Percentiles rank a stretch among this genome's conserved stretches.
Evolutionary conservation across 2,888 invertebrate species (phyloP).

Genomic region (Drosophila testacea): DNA sequence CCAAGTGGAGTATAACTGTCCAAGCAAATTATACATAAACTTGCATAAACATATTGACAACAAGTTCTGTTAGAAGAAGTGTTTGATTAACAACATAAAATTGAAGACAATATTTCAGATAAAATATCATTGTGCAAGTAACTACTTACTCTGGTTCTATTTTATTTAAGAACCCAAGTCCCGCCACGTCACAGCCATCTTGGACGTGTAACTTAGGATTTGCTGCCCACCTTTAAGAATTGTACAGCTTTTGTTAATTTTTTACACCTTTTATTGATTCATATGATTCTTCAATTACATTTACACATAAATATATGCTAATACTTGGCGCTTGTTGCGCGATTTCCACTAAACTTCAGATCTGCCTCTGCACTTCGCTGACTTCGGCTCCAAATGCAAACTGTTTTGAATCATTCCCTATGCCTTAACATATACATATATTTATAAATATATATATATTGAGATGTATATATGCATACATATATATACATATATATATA

Average conservation of each 20-base stretch:
- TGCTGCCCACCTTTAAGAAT: neutral
- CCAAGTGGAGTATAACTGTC: no score
- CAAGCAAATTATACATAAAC: no score
- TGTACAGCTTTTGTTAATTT: slow-evolving; percentile 23
- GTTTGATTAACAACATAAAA: no score
- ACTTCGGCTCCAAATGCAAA: slow-evolving; percentile 23
- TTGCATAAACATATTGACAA: no score
- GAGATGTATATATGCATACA: slow-evolving; percentile 27
- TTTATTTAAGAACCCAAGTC: no score
- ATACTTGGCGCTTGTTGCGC: slow-evolving; percentile 73
- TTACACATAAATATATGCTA: slow-evolving; percentile 73
- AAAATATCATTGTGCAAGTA: no score
- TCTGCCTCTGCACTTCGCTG: slow-evolving; percentile 15
- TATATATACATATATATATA: slow-evolving; percentile 24
- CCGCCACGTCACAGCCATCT: no score
- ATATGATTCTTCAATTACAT: slow-evolving; percentile 71
- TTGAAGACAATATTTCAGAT: no score
- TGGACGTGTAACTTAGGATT: no score
- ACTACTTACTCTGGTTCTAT: no score
- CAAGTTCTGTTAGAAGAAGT: no score
- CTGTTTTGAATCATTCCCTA: slow-evolving; percentile 21
- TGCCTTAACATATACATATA: slow-evolving; percentile 40
- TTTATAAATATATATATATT: slow-evolving; percentile 26
- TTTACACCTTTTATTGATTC: slow-evolving; percentile 54
- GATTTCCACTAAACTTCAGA: slow-evolving; percentile 58